Evolutionary conservation across 1,140 invertebrate species (phyloP), one percentile per base, ranked within the genome.

Genomic region (Drosophila ironensis): DNA sequence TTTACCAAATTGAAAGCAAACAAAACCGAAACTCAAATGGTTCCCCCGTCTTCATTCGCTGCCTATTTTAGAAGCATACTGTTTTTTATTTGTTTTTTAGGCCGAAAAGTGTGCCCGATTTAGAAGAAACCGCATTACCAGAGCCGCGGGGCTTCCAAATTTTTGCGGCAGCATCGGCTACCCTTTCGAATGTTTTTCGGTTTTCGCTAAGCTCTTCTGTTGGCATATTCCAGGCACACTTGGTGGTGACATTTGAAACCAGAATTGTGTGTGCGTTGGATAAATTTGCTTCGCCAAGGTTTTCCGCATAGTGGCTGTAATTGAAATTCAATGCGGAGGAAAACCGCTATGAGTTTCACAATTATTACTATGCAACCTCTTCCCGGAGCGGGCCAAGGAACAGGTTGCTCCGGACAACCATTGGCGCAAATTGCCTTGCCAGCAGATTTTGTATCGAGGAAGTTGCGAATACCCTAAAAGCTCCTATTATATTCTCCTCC

Each of bases 161-260:
- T 45, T 61, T 35, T n/a, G n/a, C n/a, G n/a, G n/a, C 25, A 37
- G 51, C 54, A 37, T n/a, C n/a, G n/a, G 51, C 59, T 63, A 60
- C 47, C 56, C 33, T 27, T 57, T 40, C 30, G 16, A n/a, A n/a
- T 30, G 14, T 30, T 30, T 44, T 47, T 44, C n/a, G n/a, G n/a
- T n/a, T 61, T 20, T 27, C 37, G 27, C 61, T 40, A 11, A 68
- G 60, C 40, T 67, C 37, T 25, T 41, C 44, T 41, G 40, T 45
- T 33, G 40, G 54, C 71, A 78, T 78, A 70, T 63, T 63, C 22
- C 8, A 60, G 66, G 27, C 53, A n/a, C n/a, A n/a, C n/a, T n/a
- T n/a, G n/a, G n/a, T n/a, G n/a, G n/a, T 73, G 78, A 86, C 77
- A 82, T 82, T 82, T 82, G 74, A 86, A 80, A 82, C 73, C 82